A percentile compares a stretch with the other conserved stretches of the same genome.
Conservation (phyloP, 2,797 vertebrate species). For the Anguilla anguilla region DNA sequence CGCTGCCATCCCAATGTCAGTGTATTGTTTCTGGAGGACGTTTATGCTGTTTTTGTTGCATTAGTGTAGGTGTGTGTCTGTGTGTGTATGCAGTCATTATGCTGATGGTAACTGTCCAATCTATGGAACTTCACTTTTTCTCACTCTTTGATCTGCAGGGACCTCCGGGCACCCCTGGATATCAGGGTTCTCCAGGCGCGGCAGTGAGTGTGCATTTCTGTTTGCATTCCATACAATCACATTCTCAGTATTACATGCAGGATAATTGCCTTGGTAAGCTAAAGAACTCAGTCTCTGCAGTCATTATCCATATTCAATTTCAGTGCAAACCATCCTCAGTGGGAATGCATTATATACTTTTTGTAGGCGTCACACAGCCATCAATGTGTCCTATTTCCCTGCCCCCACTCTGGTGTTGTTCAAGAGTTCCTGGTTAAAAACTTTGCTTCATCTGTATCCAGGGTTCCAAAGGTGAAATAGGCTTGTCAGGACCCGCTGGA, state of each 20-base stretch:
- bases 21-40: neutral
- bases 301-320: neutral
- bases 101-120: neutral
- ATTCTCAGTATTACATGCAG: neutral
- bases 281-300: neutral
- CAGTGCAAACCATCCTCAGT: neutral
- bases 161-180: slow-evolving; percentile 81
- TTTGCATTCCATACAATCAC: neutral
- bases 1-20: neutral
- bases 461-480: slow-evolving; percentile 89
- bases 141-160: slow-evolving; percentile 72
- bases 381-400: neutral
- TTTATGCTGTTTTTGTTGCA: neutral
- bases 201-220: slow-evolving; percentile 70
- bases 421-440: neutral
- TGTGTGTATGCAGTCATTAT: neutral
- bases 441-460: slow-evolving; percentile 54
- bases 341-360: neutral
- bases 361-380: neutral
- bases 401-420: neutral
- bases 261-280: neutral
- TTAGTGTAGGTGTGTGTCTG: neutral
- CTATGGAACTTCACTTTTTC: neutral
- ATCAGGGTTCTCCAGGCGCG: slow-evolving; percentile 79
- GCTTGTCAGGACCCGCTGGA: slow-evolving; percentile 75